Conservation (phyloP, 2,888 invertebrate species). For the Perithous albicinctus region DNA sequence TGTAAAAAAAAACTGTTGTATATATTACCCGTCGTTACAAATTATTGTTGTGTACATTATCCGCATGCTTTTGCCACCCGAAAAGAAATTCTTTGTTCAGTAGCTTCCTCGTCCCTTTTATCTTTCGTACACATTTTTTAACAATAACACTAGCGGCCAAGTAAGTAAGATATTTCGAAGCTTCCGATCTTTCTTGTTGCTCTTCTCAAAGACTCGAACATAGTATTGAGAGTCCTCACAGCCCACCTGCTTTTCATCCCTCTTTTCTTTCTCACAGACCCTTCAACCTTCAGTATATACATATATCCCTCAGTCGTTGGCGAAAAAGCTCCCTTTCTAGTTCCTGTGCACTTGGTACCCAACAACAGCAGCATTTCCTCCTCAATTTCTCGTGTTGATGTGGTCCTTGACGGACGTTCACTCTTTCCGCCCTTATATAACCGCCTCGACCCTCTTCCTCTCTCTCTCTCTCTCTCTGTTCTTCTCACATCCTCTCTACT, state of each 20-base stretch:
- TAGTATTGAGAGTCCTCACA: not conserved
- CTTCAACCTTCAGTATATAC: constrained; percentile 6
- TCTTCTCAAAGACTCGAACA: not conserved
- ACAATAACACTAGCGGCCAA: too few species aligned
- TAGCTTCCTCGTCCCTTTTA: too few species aligned
- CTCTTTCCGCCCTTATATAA: constrained; percentile 52
- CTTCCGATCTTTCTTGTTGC: not conserved
- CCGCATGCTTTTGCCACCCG: too few species aligned
- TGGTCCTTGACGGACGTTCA: constrained; percentile 55
- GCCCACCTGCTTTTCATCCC: constrained; percentile 12
- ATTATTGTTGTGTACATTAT: too few species aligned
- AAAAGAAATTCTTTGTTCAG: too few species aligned
- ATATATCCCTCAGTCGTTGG: constrained; percentile 22
- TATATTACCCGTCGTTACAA: too few species aligned
- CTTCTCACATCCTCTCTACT: constrained; percentile 34
- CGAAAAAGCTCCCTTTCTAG: constrained; percentile 40
- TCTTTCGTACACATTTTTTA: too few species aligned
- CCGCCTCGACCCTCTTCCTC: constrained; percentile 24
- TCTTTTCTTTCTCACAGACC: constrained; percentile 12
- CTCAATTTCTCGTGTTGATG: constrained; percentile 47
- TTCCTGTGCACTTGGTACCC: constrained; percentile 28
- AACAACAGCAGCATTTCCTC: constrained; percentile 46
- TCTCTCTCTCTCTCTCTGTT: constrained; percentile 44
- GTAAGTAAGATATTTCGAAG: too few species aligned
- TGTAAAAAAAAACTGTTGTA: too few species aligned